A percentile compares a stretch with the other conserved stretches of the same genome.
Evolutionary conservation across 1,140 invertebrate species (phyloP).

Genomic region (Caenorhabditis latens): DNA sequence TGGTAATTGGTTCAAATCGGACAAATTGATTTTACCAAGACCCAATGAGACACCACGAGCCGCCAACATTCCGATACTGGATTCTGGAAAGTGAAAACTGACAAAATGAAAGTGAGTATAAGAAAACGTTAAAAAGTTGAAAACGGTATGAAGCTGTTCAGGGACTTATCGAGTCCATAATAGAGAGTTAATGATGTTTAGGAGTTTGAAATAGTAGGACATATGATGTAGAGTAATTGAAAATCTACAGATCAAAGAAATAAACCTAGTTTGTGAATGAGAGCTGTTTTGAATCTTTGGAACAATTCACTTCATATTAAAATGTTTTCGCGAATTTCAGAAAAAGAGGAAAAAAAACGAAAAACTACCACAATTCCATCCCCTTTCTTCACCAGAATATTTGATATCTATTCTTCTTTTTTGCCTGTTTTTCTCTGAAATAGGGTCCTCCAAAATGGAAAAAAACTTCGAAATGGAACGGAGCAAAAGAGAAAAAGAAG

Average conservation of each 20-base stretch:
- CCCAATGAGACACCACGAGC: slow-evolving; percentile 74
- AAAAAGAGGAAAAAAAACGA: background rate
- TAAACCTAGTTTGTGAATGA: too few relatives aligned
- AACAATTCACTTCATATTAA: too few relatives aligned
- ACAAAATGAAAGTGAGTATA: too few relatives aligned
- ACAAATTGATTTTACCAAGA: slow-evolving; percentile 74
- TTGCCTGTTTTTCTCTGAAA: background rate
- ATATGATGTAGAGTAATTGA: too few relatives aligned
- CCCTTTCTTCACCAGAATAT: slow-evolving; percentile 9
- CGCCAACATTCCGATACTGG: slow-evolving; percentile 68
- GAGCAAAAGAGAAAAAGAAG: background rate
- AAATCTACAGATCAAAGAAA: too few relatives aligned
- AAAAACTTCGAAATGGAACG: background rate
- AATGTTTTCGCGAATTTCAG: background rate
- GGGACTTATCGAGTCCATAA: too few relatives aligned
- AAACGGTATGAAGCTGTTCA: too few relatives aligned
- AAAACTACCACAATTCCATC: background rate
- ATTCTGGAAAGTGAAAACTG: background rate
- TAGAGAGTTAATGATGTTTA: too few relatives aligned
- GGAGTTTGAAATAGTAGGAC: too few relatives aligned
- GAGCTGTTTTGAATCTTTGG: too few relatives aligned
- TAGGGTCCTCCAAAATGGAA: background rate
- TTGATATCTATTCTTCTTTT: background rate
- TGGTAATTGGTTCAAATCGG: slow-evolving; percentile 72
- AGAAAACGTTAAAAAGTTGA: background rate